Base-by-base conservation (phyloP, 2,113 vertebrate genomes). In the Salvelinus fontinalis region DNA sequence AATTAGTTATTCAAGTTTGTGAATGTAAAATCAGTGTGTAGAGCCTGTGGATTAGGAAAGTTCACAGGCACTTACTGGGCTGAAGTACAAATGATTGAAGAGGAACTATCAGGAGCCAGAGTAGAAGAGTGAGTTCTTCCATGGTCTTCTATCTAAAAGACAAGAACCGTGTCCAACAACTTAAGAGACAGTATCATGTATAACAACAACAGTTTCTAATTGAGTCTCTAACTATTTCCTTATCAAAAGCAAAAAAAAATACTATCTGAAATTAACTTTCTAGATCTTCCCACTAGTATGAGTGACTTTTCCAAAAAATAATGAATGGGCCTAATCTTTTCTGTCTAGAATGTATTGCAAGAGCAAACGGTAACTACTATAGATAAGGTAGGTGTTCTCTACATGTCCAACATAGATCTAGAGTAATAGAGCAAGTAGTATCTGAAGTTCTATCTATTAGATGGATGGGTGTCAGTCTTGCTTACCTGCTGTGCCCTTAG, bases 11-110 rank as follows among this genome's bases (percentile, higher is more conserved):
- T 51, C 49, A 51, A 4, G 49, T 51, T 51, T 51, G 13, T 16
- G 16, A 14, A 54, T 5, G 51, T 54, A 54, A 54, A 54, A 18
- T 54, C 51, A 54, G 13, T 54, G 51, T 54, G 16, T 18, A 54
- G 14, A 54, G 18, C 16, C 14, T 18, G 51, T 54, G 51, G 51
- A 18, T 54, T 0, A 54, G 4, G 16, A 54, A 54, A 54, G 14
- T 54, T 76, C 1, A 16, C 3, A 6, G 59, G 29, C 26, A 92
- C 92, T 92, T 84, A 92, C 93, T 80, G 49, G 88, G 62, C 67
- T 87, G 84, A 31, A 86, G 59, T 0, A 80, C 57, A 0, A 80
- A 64, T 26, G 88, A 81, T 74, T 85, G 75, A 75, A 74, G 82
- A 64, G 81, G 66, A 65, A 81, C 70, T 31, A 75, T 57, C 49